Evolutionary conservation across 2,797 vertebrate genomes (phyloP), one percentile per base, ranked within the genome.

Genomic region (Naso thynnoides): DNA sequence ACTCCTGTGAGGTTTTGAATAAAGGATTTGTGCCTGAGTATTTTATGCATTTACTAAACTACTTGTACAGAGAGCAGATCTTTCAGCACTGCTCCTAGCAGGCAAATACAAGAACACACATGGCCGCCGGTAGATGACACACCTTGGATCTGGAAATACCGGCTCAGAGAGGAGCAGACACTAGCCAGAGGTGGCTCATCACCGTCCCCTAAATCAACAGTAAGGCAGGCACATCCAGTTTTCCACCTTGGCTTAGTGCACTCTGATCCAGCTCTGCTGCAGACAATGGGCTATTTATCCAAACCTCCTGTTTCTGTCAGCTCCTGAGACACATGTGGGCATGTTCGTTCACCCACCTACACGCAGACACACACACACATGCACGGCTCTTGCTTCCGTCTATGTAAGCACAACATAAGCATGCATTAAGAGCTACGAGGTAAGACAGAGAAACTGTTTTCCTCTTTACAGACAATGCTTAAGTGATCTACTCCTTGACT

Each of bases 101-200:
- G 72, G 76, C 54, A 75, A 65, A 79, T 3, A 73, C 31, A 61
- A 18, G 26, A 31, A 36, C 23, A 44, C 58, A 78, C 45, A 68
- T n/a, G 1, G 45, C 52, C 44, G 66, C 71, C 47, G 15, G 19
- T 38, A 44, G 44, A 48, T 41, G 71, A 57, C 81, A 82, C 71
- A 2, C 83, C 80, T 78, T 54, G 38, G 64, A 88, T 83, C 82
- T 80, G 85, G 88, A 91, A 91, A 86, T 80, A 86, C 86, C 71
- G 76, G 88, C 84, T 86, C 48, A 24, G 69, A 62, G 70, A 53
- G 55, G 21, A 72, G 71, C 41, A 62, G 80, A 77, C 64, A 79
- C 29, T 23, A 61, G 54, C 64, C 58, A 69, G 76, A 81, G 79
- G 74, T 76, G 70, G 39, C 77, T 78, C 65, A 16, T 5, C 59